phyloP scores from a whole-genome alignment of 1,140 invertebrate genomes.

The Pseudobourletiella spinata region DNA sequence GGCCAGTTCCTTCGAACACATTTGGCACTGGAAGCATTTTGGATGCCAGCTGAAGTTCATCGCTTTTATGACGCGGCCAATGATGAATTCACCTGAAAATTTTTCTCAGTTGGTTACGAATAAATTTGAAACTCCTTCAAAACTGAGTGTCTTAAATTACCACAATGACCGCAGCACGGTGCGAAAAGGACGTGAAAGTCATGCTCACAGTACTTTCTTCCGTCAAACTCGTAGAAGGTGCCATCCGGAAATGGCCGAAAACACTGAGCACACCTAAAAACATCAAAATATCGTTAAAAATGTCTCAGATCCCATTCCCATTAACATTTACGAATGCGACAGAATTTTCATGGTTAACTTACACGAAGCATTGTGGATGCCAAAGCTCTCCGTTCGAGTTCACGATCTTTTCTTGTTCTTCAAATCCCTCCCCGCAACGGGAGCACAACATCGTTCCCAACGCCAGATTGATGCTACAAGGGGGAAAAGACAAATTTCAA shows the following conservation, averaged over 20 bases:
- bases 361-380: slow-evolving; percentile 99
- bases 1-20: slow-evolving; percentile 81
- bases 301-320: too few relatives aligned
- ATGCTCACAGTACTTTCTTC: slow-evolving; percentile 97
- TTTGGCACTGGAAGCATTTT: slow-evolving; percentile 90
- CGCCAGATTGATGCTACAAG: slow-evolving; percentile 64
- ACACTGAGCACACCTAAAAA: slow-evolving; percentile 88
- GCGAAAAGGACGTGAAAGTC: slow-evolving; percentile 98
- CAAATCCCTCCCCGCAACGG: slow-evolving; percentile 87
- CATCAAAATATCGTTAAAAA: too few relatives aligned
- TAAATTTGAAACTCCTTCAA: too few relatives aligned
- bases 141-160: slow-evolving; percentile 44
- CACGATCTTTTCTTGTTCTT: slow-evolving; percentile 93
- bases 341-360: slow-evolving; percentile 47
- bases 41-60: slow-evolving; percentile 99
- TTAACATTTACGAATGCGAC: too few relatives aligned
- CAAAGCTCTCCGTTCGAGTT: slow-evolving; percentile 97
- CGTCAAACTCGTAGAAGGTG: slow-evolving; percentile 98
- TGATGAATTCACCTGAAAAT: slow-evolving; percentile 82
- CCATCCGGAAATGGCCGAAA: slow-evolving; percentile 96
- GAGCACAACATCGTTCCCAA: slow-evolving; percentile 85
- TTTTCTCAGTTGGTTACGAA: too few relatives aligned
- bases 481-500: slow-evolving; percentile 40
- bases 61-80: slow-evolving; percentile 97
- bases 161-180: slow-evolving; percentile 95